Evolutionary conservation across 1,140 invertebrate genomes (phyloP), one percentile per base, ranked within the genome.

Genomic region (Aphelenchoides besseyi): DNA sequence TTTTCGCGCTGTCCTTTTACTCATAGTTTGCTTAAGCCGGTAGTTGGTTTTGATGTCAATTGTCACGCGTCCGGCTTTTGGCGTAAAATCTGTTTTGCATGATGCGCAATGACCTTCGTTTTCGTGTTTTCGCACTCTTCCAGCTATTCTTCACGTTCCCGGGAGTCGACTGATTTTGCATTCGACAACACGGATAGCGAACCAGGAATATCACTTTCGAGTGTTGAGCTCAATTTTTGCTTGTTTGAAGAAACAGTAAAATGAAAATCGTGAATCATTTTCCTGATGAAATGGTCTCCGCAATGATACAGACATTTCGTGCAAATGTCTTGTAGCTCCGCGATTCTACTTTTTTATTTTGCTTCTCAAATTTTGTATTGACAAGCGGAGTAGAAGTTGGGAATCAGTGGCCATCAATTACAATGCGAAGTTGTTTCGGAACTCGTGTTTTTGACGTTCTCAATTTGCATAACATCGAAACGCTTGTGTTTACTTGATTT

Each of bases 81-180:
- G 41, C 41, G 41, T 23, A 48, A 48, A 48, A 48, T 48, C 41
- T 48, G 41, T 48, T 48, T 48, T 48, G 23, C 41, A 48, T 48
- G 41, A 48, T 48, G 41, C 41, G 12, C 41, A 23, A 23, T 48
- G 41, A 48, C 41, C 41, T 48, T 48, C 41, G 41, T 12, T 16
- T n/a, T 12, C 41, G 41, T 48, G 12, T 12, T 48, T 48, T 48
- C 41, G 41, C n/a, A 48, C 23, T 48, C 23, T 48, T 48, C 12
- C 41, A 48, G 41, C 41, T 48, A 23, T 23, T 48, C 41, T 16
- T 48, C 41, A 12, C 41, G 41, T 23, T 23, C 41, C 12, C 41
- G 41, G 12, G 41, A 23, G 41, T 23, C 12, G 41, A 48, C 23
- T 48, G 41, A 48, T 48, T 48, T 48, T 48, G 41, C 41, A 48